Evolutionary conservation across 1,140 invertebrate genomes (phyloP).

Genomic region (Pseudachorutes palmiensis): DNA sequence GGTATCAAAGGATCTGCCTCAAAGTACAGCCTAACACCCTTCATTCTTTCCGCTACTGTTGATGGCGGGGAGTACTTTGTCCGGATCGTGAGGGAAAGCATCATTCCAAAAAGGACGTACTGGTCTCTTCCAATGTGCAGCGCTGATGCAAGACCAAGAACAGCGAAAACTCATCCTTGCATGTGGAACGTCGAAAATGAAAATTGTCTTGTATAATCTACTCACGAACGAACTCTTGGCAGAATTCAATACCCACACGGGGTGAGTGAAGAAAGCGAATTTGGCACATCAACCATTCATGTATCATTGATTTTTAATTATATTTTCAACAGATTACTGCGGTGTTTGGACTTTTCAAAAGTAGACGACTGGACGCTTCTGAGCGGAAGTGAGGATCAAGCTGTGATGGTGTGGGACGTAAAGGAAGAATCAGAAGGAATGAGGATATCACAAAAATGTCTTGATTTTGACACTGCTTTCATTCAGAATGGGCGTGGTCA

Average conservation of each 20-base stretch:
- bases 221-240: constrained; percentile 14
- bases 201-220: constrained; percentile 28
- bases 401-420: constrained; percentile 36
- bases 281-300: background rate
- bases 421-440: constrained; percentile 23
- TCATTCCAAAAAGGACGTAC: constrained; percentile 16
- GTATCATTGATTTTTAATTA: background rate
- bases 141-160: constrained; percentile 18
- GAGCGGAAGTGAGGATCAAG: constrained; percentile 33
- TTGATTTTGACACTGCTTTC: constrained; percentile 20
- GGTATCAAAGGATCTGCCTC: background rate
- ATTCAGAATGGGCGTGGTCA: background rate
- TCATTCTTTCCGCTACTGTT: constrained; percentile 3
- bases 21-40: background rate
- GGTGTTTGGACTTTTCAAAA: constrained; percentile 30
- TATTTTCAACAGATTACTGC: constrained; percentile 22
- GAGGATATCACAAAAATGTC: constrained; percentile 21
- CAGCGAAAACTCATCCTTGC: constrained; percentile 24
- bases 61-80: constrained; percentile 19
- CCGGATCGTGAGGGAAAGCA: constrained; percentile 19
- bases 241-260: constrained; percentile 33
- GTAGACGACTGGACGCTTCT: constrained; percentile 28
- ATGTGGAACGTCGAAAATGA: constrained; percentile 33
- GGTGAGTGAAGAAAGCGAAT: constrained; percentile 12
- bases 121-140: constrained; percentile 28